Conservation (phyloP, 2,888 invertebrate species). For the Drosophila prostipennis region DNA sequence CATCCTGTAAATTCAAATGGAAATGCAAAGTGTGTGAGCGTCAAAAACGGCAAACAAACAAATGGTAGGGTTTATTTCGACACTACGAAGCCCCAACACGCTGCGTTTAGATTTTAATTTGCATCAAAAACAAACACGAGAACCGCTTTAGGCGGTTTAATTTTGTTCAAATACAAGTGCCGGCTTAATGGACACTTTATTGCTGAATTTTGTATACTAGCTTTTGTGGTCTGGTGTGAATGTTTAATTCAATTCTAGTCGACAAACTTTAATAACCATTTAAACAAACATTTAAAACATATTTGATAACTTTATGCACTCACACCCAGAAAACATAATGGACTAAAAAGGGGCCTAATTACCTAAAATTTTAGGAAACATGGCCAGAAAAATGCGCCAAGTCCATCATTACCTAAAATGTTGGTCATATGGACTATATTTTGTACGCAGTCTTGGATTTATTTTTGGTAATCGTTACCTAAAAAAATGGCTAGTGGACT, state of each 20-base stretch:
- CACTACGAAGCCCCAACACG: constrained; percentile 2
- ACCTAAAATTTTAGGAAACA: too few species aligned
- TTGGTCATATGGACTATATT: too few species aligned
- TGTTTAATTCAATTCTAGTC: neutral
- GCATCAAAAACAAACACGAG: neutral
- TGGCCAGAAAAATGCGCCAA: too few species aligned
- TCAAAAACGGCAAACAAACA: constrained; percentile 18
- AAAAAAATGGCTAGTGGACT: too few species aligned
- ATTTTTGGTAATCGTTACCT: too few species aligned
- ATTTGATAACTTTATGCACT: neutral
- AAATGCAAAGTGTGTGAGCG: constrained; percentile 42
- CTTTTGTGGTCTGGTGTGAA: neutral
- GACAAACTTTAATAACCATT: neutral
- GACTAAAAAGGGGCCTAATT: too few species aligned
- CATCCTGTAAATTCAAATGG: constrained; percentile 51
- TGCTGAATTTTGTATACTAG: neutral
- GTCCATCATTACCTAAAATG: too few species aligned
- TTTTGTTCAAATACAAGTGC: neutral
- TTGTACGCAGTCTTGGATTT: too few species aligned
- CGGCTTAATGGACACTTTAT: neutral
- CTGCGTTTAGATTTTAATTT: constrained; percentile 4
- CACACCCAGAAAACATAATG: too few species aligned
- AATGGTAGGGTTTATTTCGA: constrained; percentile 3
- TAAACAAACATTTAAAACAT: neutral
- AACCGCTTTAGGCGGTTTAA: neutral